Base-by-base conservation (phyloP, 2,888 invertebrate species). In the Xestobium rufovillosum region DNA sequence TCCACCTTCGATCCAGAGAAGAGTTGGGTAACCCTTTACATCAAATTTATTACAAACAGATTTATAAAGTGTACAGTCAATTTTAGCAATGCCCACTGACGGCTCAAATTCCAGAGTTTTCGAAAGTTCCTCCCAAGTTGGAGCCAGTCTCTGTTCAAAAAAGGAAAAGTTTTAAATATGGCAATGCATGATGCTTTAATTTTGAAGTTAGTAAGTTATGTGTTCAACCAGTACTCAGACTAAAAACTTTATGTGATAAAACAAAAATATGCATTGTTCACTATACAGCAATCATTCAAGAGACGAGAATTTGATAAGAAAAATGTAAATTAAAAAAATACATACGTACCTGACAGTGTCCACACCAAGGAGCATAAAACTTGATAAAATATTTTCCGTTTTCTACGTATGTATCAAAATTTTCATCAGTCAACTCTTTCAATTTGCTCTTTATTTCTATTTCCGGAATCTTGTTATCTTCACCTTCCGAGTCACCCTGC, bases 301-400 rank as follows among this genome's bases (percentile, higher is more conserved):
- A n/a, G n/a, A n/a, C n/a, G n/a, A n/a, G n/a, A n/a, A n/a, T n/a
- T n/a, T n/a, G n/a, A n/a, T n/a, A n/a, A n/a, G n/a, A n/a, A n/a
- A n/a, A n/a, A n/a, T n/a, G 27, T 26, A 26, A 25, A 26, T 10
- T 12, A 35, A 38, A 32, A 29, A 17, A n/a, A 12, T 14, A 11
- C 35, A 32, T 27, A 34, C 32, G 51, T 66, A 83, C 83, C 72
- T 83, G 85, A 52, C 90, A 91, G 53, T 86, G 84, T 38, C 82
- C 75, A 63, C 92, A 92, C 92, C 92, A 92, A 0, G 92, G 90
- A 1, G 87, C 87, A 67, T 83, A 94, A 63, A 92, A 92, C 68
- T 91, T 89, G 3, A 94, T 72, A 59, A 94, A 92, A 62, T 88
- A 84, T 52, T 81, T 78, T 30, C 91, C 90, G 29, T 61, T 70